A percentile compares a stretch with the other conserved stretches of the same genome.
phyloP scores from a whole-genome alignment of 2,113 vertebrate species.

The Synodontis membranacea region DNA sequence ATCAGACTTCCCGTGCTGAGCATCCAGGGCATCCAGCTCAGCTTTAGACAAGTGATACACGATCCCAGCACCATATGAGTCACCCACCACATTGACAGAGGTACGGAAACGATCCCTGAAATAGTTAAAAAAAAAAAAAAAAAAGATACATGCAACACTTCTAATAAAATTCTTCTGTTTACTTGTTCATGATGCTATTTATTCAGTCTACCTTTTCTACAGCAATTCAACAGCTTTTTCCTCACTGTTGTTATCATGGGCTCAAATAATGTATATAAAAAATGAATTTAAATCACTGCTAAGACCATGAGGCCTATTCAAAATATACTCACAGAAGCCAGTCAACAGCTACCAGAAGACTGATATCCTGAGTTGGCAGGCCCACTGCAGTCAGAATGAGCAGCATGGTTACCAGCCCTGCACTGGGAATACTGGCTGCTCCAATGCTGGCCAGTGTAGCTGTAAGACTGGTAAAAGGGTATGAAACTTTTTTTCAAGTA shows the following conservation, averaged over 20 bases:
- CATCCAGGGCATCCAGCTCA: slow-evolving; percentile 89
- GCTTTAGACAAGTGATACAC: slow-evolving; percentile 95
- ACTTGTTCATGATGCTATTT: background rate
- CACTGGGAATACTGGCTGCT: slow-evolving; percentile 97
- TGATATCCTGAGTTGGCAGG: slow-evolving; percentile 96
- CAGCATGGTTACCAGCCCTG: slow-evolving; percentile 96
- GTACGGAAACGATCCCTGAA: slow-evolving; percentile 96
- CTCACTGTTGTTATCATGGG: background rate
- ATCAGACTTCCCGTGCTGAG: slow-evolving; percentile 82
- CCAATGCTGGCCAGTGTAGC: slow-evolving; percentile 95
- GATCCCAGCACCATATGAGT: slow-evolving; percentile 96
- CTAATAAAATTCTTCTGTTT: background rate
- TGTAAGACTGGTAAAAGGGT: slow-evolving; percentile 80
- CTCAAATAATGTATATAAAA: background rate
- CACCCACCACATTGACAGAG: slow-evolving; percentile 96
- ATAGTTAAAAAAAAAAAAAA: background rate
- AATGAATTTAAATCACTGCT: background rate
- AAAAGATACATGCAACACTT: slow-evolving; percentile 22
- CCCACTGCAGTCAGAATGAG: slow-evolving; percentile 96
- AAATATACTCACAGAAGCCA: slow-evolving; percentile 92
- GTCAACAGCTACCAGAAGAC: slow-evolving; percentile 95
- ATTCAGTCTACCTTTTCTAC: background rate
- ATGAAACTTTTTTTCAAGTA: background rate
- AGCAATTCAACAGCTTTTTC: background rate
- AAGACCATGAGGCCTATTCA: background rate